Evolutionary conservation across 2,113 vertebrate genomes (phyloP).

Genomic region (Misgurnus mizolepis): DNA sequence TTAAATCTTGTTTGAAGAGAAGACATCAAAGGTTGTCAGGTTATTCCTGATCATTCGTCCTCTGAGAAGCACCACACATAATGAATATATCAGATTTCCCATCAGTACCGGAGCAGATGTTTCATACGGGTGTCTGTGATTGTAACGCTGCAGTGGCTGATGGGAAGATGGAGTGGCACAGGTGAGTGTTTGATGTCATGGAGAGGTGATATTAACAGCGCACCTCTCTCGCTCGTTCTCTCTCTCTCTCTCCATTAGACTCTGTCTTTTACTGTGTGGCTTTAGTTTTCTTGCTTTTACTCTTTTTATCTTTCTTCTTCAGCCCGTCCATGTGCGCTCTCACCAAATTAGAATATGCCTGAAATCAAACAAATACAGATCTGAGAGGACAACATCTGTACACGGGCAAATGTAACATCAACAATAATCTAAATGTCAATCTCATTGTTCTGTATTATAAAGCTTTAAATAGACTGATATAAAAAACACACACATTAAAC

Average conservation of each 20-base stretch:
- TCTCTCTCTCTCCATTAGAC: constrained; percentile 19
- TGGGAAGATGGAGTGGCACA: constrained; percentile 29
- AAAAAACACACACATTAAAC: no score
- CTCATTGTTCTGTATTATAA: no score
- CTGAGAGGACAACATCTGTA: background rate
- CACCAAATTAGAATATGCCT: constrained; percentile 97
- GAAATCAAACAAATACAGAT: background rate
- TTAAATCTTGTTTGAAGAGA: background rate
- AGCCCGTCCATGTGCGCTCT: constrained; percentile 98
- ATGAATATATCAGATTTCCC: background rate
- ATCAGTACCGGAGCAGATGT: background rate
- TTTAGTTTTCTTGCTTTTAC: constrained; percentile 97
- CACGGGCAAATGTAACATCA: no score
- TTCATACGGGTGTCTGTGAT: background rate
- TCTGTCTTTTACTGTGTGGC: constrained; percentile 85
- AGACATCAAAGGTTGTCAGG: background rate
- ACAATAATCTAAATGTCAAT: no score
- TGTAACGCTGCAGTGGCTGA: background rate
- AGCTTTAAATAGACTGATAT: no score
- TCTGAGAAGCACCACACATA: background rate
- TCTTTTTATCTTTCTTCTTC: constrained; percentile 99
- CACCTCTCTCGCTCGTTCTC: background rate
- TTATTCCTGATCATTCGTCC: background rate
- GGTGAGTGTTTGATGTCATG: constrained; percentile 27
- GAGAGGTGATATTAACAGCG: constrained; percentile 46